A percentile compares a stretch with the other conserved stretches of the same genome.
These are phyloP conservation scores for Pollimyrus isidori DNA, from an alignment of 2,113 vertebrate species.

Conservation along the genomic window DNA sequence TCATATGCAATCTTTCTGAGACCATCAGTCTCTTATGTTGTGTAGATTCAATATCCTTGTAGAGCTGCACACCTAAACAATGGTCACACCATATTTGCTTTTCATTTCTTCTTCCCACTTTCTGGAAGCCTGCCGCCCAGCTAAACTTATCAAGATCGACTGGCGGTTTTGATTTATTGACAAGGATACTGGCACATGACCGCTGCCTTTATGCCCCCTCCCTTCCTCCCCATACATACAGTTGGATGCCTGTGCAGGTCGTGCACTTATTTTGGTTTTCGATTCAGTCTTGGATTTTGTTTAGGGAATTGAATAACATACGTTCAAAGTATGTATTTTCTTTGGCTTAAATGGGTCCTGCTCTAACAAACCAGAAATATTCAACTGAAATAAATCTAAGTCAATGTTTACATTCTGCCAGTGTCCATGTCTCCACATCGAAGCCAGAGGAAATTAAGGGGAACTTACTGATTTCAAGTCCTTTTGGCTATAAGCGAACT, in stretches of 20 bases:
- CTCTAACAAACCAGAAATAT: neutral
- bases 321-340: conserved; percentile 7
- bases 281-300: neutral
- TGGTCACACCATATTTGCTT: neutral
- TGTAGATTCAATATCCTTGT: neutral
- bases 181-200: neutral
- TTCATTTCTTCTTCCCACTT: neutral
- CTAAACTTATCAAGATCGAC: neutral
- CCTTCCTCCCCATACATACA: neutral
- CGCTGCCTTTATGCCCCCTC: neutral
- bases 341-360: neutral
- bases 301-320: neutral
- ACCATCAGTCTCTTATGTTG: neutral
- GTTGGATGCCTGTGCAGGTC: neutral
- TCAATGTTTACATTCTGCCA: neutral
- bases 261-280: neutral
- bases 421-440: neutral
- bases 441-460: neutral
- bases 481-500: neutral
- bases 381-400: conserved; percentile 1
- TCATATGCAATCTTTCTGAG: neutral
- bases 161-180: neutral
- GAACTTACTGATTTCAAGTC: neutral
- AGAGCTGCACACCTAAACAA: neutral
- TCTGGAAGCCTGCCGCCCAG: neutral